phyloP scores from a whole-genome alignment of 1,140 invertebrate genomes.

The Panagrolaimus sp. region DNA sequence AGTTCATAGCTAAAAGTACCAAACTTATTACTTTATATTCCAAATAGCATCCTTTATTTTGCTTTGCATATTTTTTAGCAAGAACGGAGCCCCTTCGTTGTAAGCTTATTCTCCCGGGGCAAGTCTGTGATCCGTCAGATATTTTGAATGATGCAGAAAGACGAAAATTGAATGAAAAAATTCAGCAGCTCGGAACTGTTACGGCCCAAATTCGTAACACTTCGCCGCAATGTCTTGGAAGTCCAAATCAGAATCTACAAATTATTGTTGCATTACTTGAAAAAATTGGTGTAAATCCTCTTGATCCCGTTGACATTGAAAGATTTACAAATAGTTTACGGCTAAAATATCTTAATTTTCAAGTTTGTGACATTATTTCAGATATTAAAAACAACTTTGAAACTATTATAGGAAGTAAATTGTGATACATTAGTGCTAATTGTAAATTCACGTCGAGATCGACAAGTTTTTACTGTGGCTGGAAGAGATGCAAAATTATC shows the following conservation, averaged over 20 bases:
- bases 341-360: conserved; percentile 47
- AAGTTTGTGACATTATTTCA: conserved; percentile 38
- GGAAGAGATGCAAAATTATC: conserved; percentile 52
- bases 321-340: conserved; percentile 54
- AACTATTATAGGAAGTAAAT: conserved; percentile 43
- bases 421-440: conserved; percentile 56
- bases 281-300: conserved; percentile 48
- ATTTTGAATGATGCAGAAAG: conserved; percentile 53
- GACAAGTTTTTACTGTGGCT: conserved; percentile 57
- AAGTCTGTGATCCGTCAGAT: conserved; percentile 53
- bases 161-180: conserved; percentile 40
- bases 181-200: conserved; percentile 43
- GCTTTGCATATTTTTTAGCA: too few relatives aligned
- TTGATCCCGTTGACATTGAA: conserved; percentile 46
- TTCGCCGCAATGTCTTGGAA: conserved; percentile 43
- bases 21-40: too few relatives aligned
- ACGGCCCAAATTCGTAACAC: conserved; percentile 50
- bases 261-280: conserved; percentile 52
- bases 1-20: too few relatives aligned
- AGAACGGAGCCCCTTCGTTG: conserved; percentile 42
- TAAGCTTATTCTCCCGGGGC: conserved; percentile 40
- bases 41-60: too few relatives aligned
- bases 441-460: conserved; percentile 50
- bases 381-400: neutral
- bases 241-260: conserved; percentile 41